A percentile compares a stretch with the other conserved stretches of the same genome.
Conservation (phyloP, 2,797 vertebrate genomes). For the Antennarius maculatus region DNA sequence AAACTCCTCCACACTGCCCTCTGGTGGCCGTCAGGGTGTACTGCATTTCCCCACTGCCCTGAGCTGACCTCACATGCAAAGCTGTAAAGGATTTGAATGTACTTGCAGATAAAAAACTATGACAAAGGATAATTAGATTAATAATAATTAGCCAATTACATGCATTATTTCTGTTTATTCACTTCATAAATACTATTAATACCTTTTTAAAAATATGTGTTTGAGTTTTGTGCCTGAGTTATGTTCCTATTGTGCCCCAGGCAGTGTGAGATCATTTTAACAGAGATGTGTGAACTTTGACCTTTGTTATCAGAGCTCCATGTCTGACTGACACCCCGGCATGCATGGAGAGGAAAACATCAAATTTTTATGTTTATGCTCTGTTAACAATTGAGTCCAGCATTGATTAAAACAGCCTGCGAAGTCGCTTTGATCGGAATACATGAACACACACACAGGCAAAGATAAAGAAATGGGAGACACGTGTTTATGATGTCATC, state of each 20-base stretch:
- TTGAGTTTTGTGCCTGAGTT: slow-evolving; percentile 1
- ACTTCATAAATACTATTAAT: neutral
- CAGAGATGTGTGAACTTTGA: slow-evolving; percentile 31
- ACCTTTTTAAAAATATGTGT: neutral
- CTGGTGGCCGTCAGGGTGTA: slow-evolving; percentile 46
- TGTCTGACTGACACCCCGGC: slow-evolving; percentile 29
- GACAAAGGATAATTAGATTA: neutral
- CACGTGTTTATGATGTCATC: slow-evolving; percentile 19
- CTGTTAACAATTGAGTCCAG: slow-evolving; percentile 64
- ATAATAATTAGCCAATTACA: neutral
- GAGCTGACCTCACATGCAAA: neutral
- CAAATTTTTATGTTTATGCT: slow-evolving; percentile 37
- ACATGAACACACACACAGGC: slow-evolving; percentile 34
- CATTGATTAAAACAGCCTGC: slow-evolving; percentile 49
- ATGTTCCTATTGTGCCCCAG: slow-evolving; percentile 20
- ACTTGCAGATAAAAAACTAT: neutral
- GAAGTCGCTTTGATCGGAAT: slow-evolving; percentile 68
- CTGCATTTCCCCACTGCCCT: slow-evolving; percentile 8
- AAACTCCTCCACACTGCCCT: slow-evolving; percentile 35
- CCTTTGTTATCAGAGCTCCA: slow-evolving; percentile 25
- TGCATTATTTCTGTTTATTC: neutral
- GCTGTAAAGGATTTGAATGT: neutral
- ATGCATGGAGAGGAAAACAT: slow-evolving; percentile 21
- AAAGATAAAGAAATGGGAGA: slow-evolving; percentile 27
- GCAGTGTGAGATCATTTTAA: slow-evolving; percentile 10